These are phyloP conservation scores for Pardalotus punctatus DNA, from an alignment of 2,113 vertebrate genomes.

Conservation along the genomic window DNA sequence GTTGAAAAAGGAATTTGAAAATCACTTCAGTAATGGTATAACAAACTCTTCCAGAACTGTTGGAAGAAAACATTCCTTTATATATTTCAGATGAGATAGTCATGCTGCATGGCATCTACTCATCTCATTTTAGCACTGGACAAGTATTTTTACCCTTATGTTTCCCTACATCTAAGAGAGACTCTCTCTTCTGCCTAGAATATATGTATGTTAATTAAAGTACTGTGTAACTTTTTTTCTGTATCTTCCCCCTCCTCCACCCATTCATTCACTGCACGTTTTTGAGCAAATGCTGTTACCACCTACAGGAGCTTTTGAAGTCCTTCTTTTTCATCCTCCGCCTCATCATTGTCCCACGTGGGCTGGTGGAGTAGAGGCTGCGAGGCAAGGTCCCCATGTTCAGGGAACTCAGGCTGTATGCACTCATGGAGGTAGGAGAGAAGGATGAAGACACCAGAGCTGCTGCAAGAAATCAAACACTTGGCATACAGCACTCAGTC, in stretches of 20 bases:
- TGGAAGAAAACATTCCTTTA: neutral
- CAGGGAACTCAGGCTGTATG: slow-evolving; percentile 97
- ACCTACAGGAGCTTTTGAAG: slow-evolving; percentile 97
- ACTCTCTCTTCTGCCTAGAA: neutral
- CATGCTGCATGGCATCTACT: neutral
- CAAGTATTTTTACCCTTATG: neutral
- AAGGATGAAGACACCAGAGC: slow-evolving; percentile 93
- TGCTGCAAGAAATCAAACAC: slow-evolving; percentile 76
- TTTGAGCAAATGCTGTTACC: slow-evolving; percentile 42
- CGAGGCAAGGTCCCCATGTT: slow-evolving; percentile 95
- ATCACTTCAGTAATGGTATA: neutral
- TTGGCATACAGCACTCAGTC: slow-evolving; percentile 61
- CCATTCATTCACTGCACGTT: slow-evolving; percentile 19
- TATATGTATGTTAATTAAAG: neutral
- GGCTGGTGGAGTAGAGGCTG: slow-evolving; percentile 95
- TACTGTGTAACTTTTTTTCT: neutral
- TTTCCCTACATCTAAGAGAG: neutral
- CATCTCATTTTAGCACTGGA: neutral
- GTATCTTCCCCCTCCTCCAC: slow-evolving; percentile 31
- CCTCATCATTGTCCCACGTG: slow-evolving; percentile 93
- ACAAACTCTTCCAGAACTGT: neutral
- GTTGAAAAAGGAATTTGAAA: neutral
- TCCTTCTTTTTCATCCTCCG: slow-evolving; percentile 97
- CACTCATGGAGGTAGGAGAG: slow-evolving; percentile 97
- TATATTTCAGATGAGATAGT: neutral